A percentile compares a stretch with the other conserved stretches of the same genome.
Evolutionary conservation across 2,888 invertebrate genomes (phyloP).

Genomic region (Pyrrhosoma nymphula): DNA sequence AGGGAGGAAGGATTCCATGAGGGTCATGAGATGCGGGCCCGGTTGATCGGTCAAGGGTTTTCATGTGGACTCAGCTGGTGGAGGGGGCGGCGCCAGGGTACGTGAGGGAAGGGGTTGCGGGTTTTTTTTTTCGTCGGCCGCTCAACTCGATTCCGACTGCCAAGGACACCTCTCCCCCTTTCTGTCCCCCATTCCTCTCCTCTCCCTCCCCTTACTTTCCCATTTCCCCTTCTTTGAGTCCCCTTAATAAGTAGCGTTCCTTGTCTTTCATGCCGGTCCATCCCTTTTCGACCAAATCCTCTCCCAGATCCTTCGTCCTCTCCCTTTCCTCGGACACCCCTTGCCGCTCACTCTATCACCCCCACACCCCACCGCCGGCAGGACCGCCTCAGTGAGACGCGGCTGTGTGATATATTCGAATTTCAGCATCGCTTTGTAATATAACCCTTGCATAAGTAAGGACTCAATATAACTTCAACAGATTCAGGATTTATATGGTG

Average conservation of each 20-base stretch:
- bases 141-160: neutral
- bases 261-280: neutral
- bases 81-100: neutral
- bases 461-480: too few species aligned
- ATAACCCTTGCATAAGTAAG: too few species aligned
- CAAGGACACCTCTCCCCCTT: neutral
- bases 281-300: neutral
- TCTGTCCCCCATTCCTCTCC: neutral
- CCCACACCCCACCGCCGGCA: too few species aligned
- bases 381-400: too few species aligned
- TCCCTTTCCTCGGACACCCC: neutral
- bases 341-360: neutral
- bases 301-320: neutral
- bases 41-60: neutral
- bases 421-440: too few species aligned
- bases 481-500: too few species aligned
- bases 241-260: conserved; percentile 1
- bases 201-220: neutral
- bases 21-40: neutral
- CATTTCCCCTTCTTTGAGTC: neutral
- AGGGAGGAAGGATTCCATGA: neutral
- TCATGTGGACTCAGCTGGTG: neutral
- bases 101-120: neutral
- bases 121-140: neutral
- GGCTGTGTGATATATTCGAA: too few species aligned